A percentile compares a stretch with the other conserved stretches of the same genome.
These are phyloP conservation scores for Caranx ignobilis DNA, from an alignment of 2,113 vertebrate species.

Conservation along the genomic window DNA sequence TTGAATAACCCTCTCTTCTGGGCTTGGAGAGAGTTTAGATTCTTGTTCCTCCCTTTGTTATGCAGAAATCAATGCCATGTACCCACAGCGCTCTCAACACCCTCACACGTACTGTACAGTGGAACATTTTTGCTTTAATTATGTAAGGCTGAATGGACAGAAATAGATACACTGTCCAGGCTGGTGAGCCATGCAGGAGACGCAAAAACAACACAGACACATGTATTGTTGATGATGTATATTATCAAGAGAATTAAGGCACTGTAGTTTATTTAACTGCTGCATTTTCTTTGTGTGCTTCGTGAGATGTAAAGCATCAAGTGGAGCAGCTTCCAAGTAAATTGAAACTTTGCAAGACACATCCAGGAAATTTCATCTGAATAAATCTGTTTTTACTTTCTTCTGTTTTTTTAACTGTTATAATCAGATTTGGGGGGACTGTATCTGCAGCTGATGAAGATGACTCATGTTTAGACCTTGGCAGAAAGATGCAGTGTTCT, in stretches of 20 bases:
- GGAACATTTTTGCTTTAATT: conserved; percentile 69
- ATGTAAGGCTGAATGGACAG: conserved; percentile 72
- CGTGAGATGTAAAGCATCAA: conserved; percentile 31
- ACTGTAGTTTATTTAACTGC: conserved; percentile 32
- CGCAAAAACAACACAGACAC: conserved; percentile 43
- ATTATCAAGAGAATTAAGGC: conserved; percentile 41
- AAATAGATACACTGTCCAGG: conserved; percentile 62
- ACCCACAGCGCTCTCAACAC: conserved; percentile 59
- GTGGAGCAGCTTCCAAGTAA: conserved; percentile 4
- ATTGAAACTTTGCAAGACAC: background rate
- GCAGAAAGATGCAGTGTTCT: background rate
- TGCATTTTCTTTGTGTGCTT: conserved; percentile 18
- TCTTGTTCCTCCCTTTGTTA: conserved; percentile 61
- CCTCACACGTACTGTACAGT: conserved; percentile 52
- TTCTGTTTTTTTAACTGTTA: background rate
- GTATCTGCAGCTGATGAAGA: conserved; percentile 6
- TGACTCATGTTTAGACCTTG: conserved; percentile 5
- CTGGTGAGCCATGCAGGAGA: conserved; percentile 52
- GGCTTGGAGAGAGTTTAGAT: conserved; percentile 51
- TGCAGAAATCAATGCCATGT: conserved; percentile 68
- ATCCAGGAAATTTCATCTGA: background rate
- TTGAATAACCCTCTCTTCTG: conserved; percentile 54
- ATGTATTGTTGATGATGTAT: conserved; percentile 48
- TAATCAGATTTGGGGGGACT: background rate
- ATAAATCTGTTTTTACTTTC: background rate